Base-by-base conservation (phyloP, 2,797 vertebrate species). In the Silurus aristotelis region DNA sequence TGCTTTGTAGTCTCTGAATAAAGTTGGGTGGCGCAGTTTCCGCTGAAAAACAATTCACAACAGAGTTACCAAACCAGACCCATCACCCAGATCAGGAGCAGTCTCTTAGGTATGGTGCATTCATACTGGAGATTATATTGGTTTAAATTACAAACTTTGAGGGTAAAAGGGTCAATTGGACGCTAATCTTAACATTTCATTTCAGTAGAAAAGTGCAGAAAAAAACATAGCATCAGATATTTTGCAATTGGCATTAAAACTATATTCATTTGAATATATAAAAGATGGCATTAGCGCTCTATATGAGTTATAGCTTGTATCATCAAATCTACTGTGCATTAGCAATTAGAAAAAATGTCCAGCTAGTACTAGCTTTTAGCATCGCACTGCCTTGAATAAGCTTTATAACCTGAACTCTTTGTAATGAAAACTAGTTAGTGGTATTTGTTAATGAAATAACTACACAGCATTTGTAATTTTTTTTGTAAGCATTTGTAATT, bases 21-120 rank as follows among this genome's bases (percentile, higher is more conserved):
- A 99, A 99, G 92, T 96, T 98, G 3, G 98, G 98, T 86, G 98
- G 98, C 7, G 97, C 97, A 87, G 97, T 98, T 95, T 96, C 98
- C 20, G 93, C 98, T 99, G 91, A 25, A 90, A 85, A n/a, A 61
- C 19, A 81, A 81, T 67, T 13, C 5, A 55, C 20, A 15, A 25
- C 22, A 10, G 38, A 17, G 38, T 79, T 63, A 79, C 6, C 27
- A 78, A 27, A 77, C 6, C 73, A 19, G 73, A 56, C 52, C 6
- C 14, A 55, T 56, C 52, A 76, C 72, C n/a, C 3, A 31, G 5
- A 56, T 27, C 25, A 20, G 31, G 25, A 77, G 19, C 19, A 78
- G 31, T 43, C 20, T 17, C 6, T 78, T 19, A 61, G 3, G 43
- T 25, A 25, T 52, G 13, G 46, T 52, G 48, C 25, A 27, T 56